Percentiles rank a stretch among this genome's conserved stretches.
Conservation (phyloP, 2,797 vertebrate species). For the Syndactyla subalaris region DNA sequence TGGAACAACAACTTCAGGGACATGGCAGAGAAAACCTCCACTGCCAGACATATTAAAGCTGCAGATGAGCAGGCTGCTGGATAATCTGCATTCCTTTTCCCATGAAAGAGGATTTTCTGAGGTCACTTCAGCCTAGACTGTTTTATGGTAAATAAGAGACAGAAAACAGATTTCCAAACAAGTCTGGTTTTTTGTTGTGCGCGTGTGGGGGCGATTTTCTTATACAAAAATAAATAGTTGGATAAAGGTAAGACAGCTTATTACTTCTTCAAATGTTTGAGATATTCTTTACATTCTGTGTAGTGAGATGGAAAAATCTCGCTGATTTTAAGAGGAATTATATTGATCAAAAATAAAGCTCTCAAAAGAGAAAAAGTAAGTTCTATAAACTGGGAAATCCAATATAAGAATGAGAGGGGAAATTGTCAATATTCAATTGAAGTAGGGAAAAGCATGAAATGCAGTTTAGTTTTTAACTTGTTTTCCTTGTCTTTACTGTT, state of each 20-base stretch:
- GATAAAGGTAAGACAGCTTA: neutral
- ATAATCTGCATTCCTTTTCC: neutral
- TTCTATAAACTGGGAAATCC: neutral
- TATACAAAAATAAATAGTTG: neutral
- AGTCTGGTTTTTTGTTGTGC: neutral
- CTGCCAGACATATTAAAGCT: neutral
- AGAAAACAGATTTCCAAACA: neutral
- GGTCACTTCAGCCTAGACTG: neutral
- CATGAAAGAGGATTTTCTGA: neutral
- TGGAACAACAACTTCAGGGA: neutral
- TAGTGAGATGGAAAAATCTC: neutral
- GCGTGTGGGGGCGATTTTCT: neutral
- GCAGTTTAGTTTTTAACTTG: neutral
- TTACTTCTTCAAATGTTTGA: neutral
- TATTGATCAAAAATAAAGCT: neutral
- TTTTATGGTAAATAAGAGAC: neutral
- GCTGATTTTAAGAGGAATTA: neutral
- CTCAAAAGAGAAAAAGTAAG: accelerated
- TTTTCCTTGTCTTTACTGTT: neutral
- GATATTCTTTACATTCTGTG: neutral
- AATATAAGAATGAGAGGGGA: neutral
- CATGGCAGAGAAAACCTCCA: neutral
- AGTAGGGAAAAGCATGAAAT: neutral
- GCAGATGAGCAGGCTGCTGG: neutral
- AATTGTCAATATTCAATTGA: neutral